Conservation (phyloP, 2,797 vertebrate genomes). For the Linurgus olivaceus region DNA sequence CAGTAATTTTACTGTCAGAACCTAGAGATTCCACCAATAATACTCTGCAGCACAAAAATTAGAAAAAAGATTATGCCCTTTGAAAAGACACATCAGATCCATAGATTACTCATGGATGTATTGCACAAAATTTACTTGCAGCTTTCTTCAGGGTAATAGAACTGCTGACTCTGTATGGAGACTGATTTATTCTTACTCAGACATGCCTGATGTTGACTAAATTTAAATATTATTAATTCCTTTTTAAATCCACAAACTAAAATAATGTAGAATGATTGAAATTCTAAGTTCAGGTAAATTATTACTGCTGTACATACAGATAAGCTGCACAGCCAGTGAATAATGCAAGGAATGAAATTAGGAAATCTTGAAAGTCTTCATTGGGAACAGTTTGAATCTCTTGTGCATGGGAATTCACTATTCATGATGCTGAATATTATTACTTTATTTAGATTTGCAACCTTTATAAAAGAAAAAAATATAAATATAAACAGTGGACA, state of each 20-base stretch:
- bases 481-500: not conserved
- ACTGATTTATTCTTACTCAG: constrained; percentile 23
- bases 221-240: not conserved
- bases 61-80: not conserved
- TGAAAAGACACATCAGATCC: not conserved
- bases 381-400: not conserved
- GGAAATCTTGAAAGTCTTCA: not conserved
- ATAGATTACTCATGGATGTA: not conserved
- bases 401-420: not conserved
- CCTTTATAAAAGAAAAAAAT: not conserved
- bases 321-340: not conserved
- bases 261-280: constrained; percentile 4
- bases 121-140: not conserved
- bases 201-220: not conserved
- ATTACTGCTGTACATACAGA: not conserved
- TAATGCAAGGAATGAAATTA: not conserved
- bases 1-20: constrained; percentile 10
- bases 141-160: not conserved
- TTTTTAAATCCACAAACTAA: constrained; percentile 1
- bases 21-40: not conserved
- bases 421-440: not conserved
- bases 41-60: not conserved
- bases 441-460: not conserved
- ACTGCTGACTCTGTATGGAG: not conserved
- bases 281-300: constrained; percentile 6